Conservation (phyloP, 1,140 invertebrate species). For the Uloborus diversus region DNA sequence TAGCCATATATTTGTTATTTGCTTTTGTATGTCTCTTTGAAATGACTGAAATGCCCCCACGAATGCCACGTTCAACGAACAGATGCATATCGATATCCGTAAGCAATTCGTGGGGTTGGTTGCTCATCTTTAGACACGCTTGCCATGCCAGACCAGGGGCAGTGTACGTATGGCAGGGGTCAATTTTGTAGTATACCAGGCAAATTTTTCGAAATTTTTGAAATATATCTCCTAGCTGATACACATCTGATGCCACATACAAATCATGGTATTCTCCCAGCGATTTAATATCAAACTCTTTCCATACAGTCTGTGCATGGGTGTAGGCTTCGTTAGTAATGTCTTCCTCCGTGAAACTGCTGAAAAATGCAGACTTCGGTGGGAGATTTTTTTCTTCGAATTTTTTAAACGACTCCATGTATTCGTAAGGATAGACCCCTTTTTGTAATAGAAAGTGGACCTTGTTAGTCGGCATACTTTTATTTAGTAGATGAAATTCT, state of each 20-base stretch:
- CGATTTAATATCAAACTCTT: neutral
- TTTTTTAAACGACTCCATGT: neutral
- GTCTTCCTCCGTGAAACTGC: neutral
- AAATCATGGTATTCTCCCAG: neutral
- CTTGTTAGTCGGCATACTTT: too few species aligned
- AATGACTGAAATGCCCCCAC: too few species aligned
- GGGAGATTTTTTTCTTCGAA: neutral
- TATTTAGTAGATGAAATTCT: too few species aligned
- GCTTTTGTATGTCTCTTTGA: neutral
- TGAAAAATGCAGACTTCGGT: neutral
- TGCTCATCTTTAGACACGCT: neutral
- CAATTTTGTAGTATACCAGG: neutral
- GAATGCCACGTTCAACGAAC: neutral
- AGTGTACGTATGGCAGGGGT: neutral
- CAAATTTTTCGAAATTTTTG: neutral
- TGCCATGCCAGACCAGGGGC: neutral
- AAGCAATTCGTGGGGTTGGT: neutral
- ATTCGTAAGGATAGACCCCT: neutral
- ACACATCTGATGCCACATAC: neutral
- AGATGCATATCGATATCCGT: neutral
- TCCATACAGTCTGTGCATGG: neutral
- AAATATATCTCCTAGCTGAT: neutral
- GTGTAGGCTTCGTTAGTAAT: neutral
- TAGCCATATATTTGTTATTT: neutral
- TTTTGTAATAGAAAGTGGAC: neutral